phyloP scores from a whole-genome alignment of 53 echinoderm and acorn worm genomes.

The Apostichopus leukothele region DNA sequence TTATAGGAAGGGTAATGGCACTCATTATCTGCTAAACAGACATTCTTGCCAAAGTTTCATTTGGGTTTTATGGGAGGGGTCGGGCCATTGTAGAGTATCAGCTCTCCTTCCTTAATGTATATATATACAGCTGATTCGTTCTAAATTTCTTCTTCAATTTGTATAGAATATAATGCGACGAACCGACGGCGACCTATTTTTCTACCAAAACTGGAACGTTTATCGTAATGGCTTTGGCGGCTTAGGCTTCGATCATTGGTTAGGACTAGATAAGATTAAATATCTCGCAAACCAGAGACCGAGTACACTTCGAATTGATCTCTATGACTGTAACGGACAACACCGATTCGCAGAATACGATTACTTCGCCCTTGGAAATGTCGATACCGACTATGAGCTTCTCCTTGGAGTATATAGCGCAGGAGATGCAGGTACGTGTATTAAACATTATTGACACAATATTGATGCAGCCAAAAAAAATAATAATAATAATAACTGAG shows the following conservation, averaged over 20 bases:
- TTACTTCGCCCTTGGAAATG: not conserved
- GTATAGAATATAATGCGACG: not conserved
- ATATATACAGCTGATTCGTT: no score
- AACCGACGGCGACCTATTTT: not conserved
- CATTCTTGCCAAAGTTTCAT: no score
- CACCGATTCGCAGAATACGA: constrained; percentile 14
- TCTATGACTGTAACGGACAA: constrained; percentile 1
- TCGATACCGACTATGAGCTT: constrained; percentile 15
- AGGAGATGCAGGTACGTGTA: constrained; percentile 2
- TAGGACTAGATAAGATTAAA: constrained; percentile 4
- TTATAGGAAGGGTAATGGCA: no score
- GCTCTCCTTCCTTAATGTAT: no score
- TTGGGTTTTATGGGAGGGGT: no score
- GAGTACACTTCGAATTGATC: not conserved
- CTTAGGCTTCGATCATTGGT: not conserved
- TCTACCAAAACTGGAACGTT: constrained; percentile 10
- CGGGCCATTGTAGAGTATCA: no score
- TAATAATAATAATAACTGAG: no score
- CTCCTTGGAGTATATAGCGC: not conserved
- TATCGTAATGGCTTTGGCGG: constrained; percentile 2
- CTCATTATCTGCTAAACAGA: no score
- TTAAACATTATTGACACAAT: not conserved
- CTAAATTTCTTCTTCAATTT: not conserved
- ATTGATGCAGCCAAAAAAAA: no score
- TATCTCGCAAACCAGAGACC: constrained; percentile 9